These are phyloP conservation scores for Limnodromus scolopaceus DNA, from an alignment of 2,797 vertebrate genomes.

Conservation along the genomic window DNA sequence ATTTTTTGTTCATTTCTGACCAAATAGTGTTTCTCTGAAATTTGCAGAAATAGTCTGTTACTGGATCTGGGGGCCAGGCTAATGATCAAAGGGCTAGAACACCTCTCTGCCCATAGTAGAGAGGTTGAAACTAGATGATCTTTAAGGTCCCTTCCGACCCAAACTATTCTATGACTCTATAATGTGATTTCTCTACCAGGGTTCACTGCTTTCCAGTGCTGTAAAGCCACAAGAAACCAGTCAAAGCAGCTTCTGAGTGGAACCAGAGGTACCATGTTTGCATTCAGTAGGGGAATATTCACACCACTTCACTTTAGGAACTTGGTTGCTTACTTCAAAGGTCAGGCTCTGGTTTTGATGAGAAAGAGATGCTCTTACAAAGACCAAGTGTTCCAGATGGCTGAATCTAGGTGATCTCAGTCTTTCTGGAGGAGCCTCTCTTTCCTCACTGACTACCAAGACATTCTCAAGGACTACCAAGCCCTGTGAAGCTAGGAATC, in stretches of 20 bases:
- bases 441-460: not conserved
- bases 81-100: not conserved
- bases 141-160: not conserved
- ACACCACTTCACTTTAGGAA: not conserved
- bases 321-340: not conserved
- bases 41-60: not conserved
- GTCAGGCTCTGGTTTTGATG: not conserved
- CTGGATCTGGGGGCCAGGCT: not conserved
- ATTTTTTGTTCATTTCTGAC: not conserved
- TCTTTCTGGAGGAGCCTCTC: not conserved
- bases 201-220: not conserved
- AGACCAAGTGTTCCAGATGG: not conserved
- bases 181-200: not conserved
- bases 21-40: not conserved
- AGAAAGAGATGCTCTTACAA: not conserved
- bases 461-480: not conserved
- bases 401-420: not conserved
- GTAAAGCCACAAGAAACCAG: not conserved
- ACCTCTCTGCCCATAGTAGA: not conserved
- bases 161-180: not conserved
- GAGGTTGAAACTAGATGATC: not conserved
- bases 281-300: not conserved
- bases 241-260: not conserved
- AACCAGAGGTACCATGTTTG: not conserved
- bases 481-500: not conserved